Evolutionary conservation across 2,113 vertebrate species (phyloP), one percentile per base, ranked within the genome.

Genomic region (Corydoras sp.): DNA sequence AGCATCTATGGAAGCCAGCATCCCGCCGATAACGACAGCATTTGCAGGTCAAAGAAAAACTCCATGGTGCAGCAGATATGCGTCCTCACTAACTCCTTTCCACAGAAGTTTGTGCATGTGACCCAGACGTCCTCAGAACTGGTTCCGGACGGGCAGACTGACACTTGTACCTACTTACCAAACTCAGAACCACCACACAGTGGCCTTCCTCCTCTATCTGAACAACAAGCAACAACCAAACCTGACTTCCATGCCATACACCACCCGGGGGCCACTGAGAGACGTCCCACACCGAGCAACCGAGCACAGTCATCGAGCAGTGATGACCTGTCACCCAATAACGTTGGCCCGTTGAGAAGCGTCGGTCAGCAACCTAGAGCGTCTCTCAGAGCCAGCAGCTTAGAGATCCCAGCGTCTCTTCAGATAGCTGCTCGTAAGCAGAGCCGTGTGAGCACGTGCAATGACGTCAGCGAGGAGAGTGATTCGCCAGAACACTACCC

Each of bases 11-110:
- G 89, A 11, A 65, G 58, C 49, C 84, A 77, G 50, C 84, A 84
- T 65, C 77, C 69, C 0, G 84, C 76, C 62, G 88, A 90, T 0
- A 83, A 87, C 4, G 91, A 94, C 43, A 89, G 87, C 10, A 62
- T 88, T 73, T 91, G 82, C 79, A 85, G 86, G 75, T 89, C 91
- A 54, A 93, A 93, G 85, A 93, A 92, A 73, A 92, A 89, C 81
- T 92, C 92, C 2, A 81, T 85, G 83, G 79, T 85, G 14, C 91
- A 91, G 69, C 88, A 88, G 56, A 81, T 84, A 29, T 89, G 86
- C 68, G 76, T 85, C 76, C 81, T 87, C 67, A 73, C 79, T 13
- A 88, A 84, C 74, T 87, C 89, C 60, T 86, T 89, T 0, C 88
- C 89, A 0, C 91, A 91, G 61, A 87, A 87, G 74, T 60, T 81